phyloP scores from a whole-genome alignment of 2,797 vertebrate genomes.

The Sus cebifrons region DNA sequence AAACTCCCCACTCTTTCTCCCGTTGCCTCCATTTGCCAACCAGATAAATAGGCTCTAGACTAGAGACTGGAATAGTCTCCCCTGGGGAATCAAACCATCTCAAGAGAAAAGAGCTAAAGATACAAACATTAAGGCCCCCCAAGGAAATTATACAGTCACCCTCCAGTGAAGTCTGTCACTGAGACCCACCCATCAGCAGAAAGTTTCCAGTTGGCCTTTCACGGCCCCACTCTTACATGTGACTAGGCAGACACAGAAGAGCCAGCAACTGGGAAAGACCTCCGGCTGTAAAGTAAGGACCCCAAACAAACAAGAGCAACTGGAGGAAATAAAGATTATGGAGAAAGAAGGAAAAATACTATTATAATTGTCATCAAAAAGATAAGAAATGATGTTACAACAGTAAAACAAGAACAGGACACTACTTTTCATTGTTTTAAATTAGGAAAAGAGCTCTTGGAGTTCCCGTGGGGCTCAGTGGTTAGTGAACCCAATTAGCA shows the following conservation, averaged over 20 bases:
- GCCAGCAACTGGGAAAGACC: not conserved
- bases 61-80: not conserved
- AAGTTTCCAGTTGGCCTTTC: not conserved
- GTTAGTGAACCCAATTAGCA: too few species aligned
- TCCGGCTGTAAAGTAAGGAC: not conserved
- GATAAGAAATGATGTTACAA: not conserved
- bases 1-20: not conserved
- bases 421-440: not conserved
- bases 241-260: not conserved
- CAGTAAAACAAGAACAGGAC: not conserved
- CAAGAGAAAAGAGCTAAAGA: not conserved
- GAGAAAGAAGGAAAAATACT: not conserved
- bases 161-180: not conserved
- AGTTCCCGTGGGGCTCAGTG: too few species aligned
- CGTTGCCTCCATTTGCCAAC: not conserved
- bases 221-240: not conserved
- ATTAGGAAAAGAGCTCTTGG: too few species aligned
- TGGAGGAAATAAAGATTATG: not conserved
- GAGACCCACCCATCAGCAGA: not conserved
- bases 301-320: constrained; percentile 18
- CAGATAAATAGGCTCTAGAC: not conserved
- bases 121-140: not conserved
- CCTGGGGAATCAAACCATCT: not conserved
- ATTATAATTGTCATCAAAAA: constrained; percentile 9
- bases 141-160: not conserved